These are phyloP conservation scores for Diachasmimorpha longicaudata DNA, from an alignment of 1,140 invertebrate genomes.

Conservation along the genomic window DNA sequence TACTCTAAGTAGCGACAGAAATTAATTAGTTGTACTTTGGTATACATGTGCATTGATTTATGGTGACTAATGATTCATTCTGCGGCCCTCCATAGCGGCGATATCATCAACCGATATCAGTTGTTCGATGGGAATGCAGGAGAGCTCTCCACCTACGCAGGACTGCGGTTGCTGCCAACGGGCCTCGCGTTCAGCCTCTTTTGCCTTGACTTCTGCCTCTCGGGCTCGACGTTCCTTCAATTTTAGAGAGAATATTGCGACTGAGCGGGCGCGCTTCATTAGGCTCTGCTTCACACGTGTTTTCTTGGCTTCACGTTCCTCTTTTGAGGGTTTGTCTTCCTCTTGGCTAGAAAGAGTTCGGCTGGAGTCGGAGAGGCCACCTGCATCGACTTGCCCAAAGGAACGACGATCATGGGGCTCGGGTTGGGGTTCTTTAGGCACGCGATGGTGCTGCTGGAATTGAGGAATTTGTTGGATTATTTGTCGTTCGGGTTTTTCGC, in stretches of 20 bases:
- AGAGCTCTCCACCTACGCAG: constrained; percentile 77
- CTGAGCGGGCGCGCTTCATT: constrained; percentile 80
- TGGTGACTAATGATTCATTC: constrained; percentile 56
- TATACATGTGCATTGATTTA: neutral
- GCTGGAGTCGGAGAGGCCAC: constrained; percentile 62
- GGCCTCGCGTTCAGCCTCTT: constrained; percentile 54
- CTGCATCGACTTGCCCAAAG: constrained; percentile 37
- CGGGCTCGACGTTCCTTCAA: constrained; percentile 76
- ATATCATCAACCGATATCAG: constrained; percentile 65
- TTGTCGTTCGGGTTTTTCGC: constrained; percentile 35
- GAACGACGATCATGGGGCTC: constrained; percentile 43
- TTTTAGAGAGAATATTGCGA: constrained; percentile 82
- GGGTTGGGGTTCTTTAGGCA: constrained; percentile 30
- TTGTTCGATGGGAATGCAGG: constrained; percentile 80
- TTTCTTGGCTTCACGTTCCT: constrained; percentile 71
- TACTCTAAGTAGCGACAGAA: neutral
- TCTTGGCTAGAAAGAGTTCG: constrained; percentile 66
- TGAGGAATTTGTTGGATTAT: constrained; percentile 35
- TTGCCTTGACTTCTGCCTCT: constrained; percentile 71
- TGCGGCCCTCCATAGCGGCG: constrained; percentile 58
- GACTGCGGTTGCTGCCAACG: constrained; percentile 68
- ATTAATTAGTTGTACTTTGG: neutral
- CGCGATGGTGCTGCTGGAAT: constrained; percentile 46
- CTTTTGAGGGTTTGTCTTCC: constrained; percentile 59
- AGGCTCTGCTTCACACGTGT: constrained; percentile 75